phyloP scores from a whole-genome alignment of 2,888 invertebrate genomes.

The Hesperia comma region DNA sequence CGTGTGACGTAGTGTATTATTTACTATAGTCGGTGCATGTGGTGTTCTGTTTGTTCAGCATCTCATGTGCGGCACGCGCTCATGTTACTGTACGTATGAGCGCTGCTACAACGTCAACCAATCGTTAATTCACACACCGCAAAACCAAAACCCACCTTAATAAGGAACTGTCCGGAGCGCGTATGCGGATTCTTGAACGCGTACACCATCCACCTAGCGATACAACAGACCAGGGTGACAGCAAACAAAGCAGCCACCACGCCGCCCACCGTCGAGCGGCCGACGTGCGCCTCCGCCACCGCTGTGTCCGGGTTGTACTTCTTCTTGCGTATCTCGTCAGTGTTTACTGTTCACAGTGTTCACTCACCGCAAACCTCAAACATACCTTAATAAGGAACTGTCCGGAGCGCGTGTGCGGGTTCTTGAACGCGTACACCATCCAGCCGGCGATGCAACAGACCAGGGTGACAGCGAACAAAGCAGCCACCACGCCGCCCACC shows the following conservation, averaged over 20 bases:
- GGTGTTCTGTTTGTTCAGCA: too few species aligned
- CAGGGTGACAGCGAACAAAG: constrained; percentile 88
- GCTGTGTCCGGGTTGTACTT: constrained; percentile 26
- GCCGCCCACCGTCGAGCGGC: constrained; percentile 60
- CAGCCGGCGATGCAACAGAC: constrained; percentile 89
- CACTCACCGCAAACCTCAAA: too few species aligned
- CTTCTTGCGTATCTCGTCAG: constrained; percentile 37
- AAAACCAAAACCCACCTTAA: constrained; percentile 96
- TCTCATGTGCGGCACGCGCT: too few species aligned
- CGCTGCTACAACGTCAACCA: too few species aligned
- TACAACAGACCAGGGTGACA: constrained; percentile 86
- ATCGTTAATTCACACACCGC: too few species aligned
- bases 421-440: constrained; percentile 96
- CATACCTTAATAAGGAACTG: constrained; percentile 97
- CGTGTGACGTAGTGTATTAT: too few species aligned
- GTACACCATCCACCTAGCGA: constrained; percentile 94
- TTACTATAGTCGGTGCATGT: too few species aligned
- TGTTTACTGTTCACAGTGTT: constrained; percentile 40
- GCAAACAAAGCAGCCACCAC: constrained; percentile 88
- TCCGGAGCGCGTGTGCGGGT: constrained; percentile 97
- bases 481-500: constrained; percentile 82
- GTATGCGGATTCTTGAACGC: constrained; percentile 98
- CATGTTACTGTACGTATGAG: too few species aligned
- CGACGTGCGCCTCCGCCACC: constrained; percentile 27
- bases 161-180: constrained; percentile 96